Evolutionary conservation across 2,797 vertebrate genomes (phyloP).

Genomic region (Centropyge bicolor): DNA sequence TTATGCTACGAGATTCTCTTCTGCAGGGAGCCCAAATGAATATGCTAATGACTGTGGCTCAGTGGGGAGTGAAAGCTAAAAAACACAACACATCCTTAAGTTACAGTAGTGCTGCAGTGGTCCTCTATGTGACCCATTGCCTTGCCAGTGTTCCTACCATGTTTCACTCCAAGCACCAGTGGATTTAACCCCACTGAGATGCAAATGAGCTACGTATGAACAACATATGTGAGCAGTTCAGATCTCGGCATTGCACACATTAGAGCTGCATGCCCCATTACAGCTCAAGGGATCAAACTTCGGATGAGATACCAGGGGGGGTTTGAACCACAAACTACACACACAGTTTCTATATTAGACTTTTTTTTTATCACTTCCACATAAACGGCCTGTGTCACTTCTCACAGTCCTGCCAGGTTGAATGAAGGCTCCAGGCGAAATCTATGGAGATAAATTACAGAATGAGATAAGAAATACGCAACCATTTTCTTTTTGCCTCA

Average conservation of each 20-base stretch:
- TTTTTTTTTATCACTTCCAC: constrained; percentile 58
- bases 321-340: constrained; percentile 43
- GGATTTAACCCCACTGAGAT: constrained; percentile 73
- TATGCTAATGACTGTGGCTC: constrained; percentile 67
- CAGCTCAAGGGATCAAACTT: constrained; percentile 60
- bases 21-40: constrained; percentile 66
- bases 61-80: constrained; percentile 53
- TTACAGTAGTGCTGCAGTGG: constrained; percentile 47
- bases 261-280: constrained; percentile 73
- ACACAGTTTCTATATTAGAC: constrained; percentile 58
- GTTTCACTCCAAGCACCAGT: constrained; percentile 51
- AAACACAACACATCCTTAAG: constrained; percentile 63
- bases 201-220: constrained; percentile 74
- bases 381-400: constrained; percentile 48
- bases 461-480: constrained; percentile 48
- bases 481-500: constrained; percentile 47
- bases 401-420: constrained; percentile 31
- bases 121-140: constrained; percentile 41
- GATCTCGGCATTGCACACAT: constrained; percentile 63
- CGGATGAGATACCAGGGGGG: constrained; percentile 57
- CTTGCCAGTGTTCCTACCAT: constrained; percentile 41
- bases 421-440: constrained; percentile 53
- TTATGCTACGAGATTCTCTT: constrained; percentile 60
- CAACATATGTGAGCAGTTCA: constrained; percentile 67
- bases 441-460: constrained; percentile 56